Evolutionary conservation across 2,797 vertebrate species (phyloP).

Genomic region (Cyprinodon diabolis): DNA sequence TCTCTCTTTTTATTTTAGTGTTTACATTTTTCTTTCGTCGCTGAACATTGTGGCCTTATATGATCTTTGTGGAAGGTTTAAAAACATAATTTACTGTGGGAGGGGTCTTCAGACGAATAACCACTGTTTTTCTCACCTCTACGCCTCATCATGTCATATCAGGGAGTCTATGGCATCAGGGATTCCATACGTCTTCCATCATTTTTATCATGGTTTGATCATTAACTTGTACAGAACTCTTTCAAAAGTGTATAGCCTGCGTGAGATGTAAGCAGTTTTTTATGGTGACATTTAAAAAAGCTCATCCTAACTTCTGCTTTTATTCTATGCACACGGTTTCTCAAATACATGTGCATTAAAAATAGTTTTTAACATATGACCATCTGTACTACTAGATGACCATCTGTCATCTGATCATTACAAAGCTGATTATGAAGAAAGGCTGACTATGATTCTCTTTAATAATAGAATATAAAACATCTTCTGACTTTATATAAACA

Average conservation of each 20-base stretch:
- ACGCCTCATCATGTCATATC: slow-evolving; percentile 63
- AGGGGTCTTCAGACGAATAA: slow-evolving; percentile 57
- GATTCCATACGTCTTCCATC: slow-evolving; percentile 77
- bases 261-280: slow-evolving; percentile 11
- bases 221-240: slow-evolving; percentile 40
- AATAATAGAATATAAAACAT: slow-evolving; percentile 25
- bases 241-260: slow-evolving; percentile 12
- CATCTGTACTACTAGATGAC: slow-evolving; percentile 43
- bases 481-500: slow-evolving; percentile 37
- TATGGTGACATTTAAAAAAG: slow-evolving; percentile 18
- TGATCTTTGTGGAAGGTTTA: slow-evolving; percentile 72
- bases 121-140: slow-evolving; percentile 63
- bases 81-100: slow-evolving; percentile 49
- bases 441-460: slow-evolving; percentile 33
- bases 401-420: slow-evolving; percentile 33
- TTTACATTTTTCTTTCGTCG: slow-evolving; percentile 76
- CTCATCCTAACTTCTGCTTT: slow-evolving; percentile 23
- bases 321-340: slow-evolving; percentile 11
- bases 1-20: slow-evolving; percentile 58
- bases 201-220: slow-evolving; percentile 41
- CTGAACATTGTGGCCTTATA: slow-evolving; percentile 83
- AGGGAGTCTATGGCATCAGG: slow-evolving; percentile 70
- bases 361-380: slow-evolving; percentile 12
- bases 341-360: slow-evolving; percentile 32
- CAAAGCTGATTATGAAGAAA: slow-evolving; percentile 43